phyloP scores from a whole-genome alignment of 2,797 vertebrate species.

The Enteromius mattozi region DNA sequence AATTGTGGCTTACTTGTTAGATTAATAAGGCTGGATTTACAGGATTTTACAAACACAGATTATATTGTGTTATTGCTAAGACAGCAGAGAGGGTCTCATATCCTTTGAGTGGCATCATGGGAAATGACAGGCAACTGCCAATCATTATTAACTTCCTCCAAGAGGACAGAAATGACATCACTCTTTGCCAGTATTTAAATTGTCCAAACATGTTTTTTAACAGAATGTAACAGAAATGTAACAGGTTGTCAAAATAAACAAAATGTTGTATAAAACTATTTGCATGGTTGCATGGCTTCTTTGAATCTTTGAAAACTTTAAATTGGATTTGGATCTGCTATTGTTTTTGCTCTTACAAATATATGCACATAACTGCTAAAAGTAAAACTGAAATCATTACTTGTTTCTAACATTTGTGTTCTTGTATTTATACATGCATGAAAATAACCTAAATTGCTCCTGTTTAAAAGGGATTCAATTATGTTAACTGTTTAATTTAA shows the following conservation, averaged over 20 bases:
- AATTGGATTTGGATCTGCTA: neutral
- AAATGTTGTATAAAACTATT: neutral
- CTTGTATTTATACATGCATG: neutral
- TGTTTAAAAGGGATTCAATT: neutral
- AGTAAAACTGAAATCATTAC: neutral
- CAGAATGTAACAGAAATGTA: neutral
- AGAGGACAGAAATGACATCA: neutral
- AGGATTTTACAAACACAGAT: constrained; percentile 44
- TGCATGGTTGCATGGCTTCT: neutral
- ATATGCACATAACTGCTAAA: neutral
- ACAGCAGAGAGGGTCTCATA: constrained; percentile 42
- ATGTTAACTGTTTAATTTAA: neutral
- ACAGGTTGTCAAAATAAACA: neutral
- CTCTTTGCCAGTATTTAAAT: neutral
- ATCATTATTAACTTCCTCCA: constrained; percentile 37
- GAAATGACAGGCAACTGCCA: constrained; percentile 30
- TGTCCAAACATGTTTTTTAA: neutral
- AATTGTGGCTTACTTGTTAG: constrained; percentile 1
- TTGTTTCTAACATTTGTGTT: neutral
- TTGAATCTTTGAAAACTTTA: neutral
- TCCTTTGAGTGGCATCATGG: constrained; percentile 27
- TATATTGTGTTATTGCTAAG: constrained; percentile 45
- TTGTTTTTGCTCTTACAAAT: neutral
- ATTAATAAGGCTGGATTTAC: constrained; percentile 34
- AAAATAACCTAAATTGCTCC: neutral